Conservation (phyloP, 2,797 vertebrate genomes). For the Danio choprae region DNA sequence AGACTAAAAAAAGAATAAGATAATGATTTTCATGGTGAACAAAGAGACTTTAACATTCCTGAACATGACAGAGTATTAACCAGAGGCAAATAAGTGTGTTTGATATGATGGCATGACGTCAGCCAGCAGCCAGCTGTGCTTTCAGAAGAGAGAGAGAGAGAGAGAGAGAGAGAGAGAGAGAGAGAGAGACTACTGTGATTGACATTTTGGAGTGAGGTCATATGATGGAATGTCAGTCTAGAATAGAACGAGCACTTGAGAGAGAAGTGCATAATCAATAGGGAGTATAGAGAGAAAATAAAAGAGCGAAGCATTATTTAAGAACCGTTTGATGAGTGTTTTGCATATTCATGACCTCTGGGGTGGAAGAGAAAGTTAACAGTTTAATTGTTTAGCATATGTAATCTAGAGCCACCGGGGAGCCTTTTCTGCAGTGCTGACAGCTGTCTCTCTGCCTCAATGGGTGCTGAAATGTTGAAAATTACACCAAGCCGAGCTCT, state of each 20-base stretch:
- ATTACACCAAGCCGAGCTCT: slow-evolving; percentile 37
- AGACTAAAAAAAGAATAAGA: slow-evolving; percentile 14
- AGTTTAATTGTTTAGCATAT: slow-evolving; percentile 41
- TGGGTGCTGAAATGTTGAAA: slow-evolving; percentile 43
- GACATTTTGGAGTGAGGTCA: slow-evolving; percentile 14
- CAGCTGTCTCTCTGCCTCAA: slow-evolving; percentile 58
- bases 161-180: slow-evolving; percentile 1
- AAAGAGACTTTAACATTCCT: slow-evolving; percentile 17
- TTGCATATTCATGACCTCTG: slow-evolving; percentile 43
- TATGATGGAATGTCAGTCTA: slow-evolving; percentile 3
- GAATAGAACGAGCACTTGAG: slow-evolving; percentile 28
- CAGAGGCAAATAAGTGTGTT: slow-evolving; percentile 17
- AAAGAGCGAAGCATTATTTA: slow-evolving; percentile 20
- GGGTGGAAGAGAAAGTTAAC: slow-evolving; percentile 36
- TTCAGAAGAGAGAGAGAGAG: slow-evolving; percentile 8
- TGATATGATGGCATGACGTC: slow-evolving; percentile 40
- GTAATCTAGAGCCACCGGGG: slow-evolving; percentile 46
- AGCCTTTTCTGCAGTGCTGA: slow-evolving; percentile 20
- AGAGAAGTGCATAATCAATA: slow-evolving; percentile 22
- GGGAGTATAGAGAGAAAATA: slow-evolving; percentile 1
- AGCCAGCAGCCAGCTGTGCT: slow-evolving; percentile 41
- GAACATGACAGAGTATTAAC: slow-evolving; percentile 29
- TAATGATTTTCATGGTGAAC: slow-evolving; percentile 29
- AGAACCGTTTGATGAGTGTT: slow-evolving; percentile 13
- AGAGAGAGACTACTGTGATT: slow-evolving; percentile 16